Evolutionary conservation across 1,140 invertebrate genomes (phyloP), one percentile per base, ranked within the genome.

Genomic region (Babylonia areolata): DNA sequence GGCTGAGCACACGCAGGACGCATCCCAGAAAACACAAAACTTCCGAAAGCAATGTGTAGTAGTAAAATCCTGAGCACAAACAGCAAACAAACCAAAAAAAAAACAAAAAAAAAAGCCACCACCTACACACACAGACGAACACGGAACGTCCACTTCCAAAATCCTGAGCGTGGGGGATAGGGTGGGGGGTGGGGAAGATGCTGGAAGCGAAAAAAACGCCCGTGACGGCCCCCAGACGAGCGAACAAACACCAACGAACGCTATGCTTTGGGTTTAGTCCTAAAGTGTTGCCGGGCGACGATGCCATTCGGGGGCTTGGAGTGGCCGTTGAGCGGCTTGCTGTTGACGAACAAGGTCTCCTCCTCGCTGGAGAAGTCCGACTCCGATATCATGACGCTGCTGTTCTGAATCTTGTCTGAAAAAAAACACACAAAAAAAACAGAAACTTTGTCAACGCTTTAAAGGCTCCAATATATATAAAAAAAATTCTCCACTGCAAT

Each of bases 331-430:
- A 90, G 71, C 1, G 69, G 51, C 58, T 86, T 88, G 79, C 90
- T 87, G 73, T 92, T 93, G 28, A 93, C 87, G 90, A 94, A 94
- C 58, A 94, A 79, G 28, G 93, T 94, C 81, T 94, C 93, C 69
- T 93, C 92, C 58, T 92, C 93, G 85, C 91, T 93, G 3, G 91
- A 90, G 69, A 93, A 88, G 69, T 93, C 93, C 0, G 96, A 96
- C 88, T 97, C 97, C 3, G 96, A 96, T 31, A 96, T 90, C 89
- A 96, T 96, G 11, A 96, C 93, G 85, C 94, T 95, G 86, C 93
- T 94, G 88, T 92, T 94, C 95, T 96, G 90, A 23, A 90, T 92
- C 89, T 94, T 94, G 84, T 91, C 94, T 94, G 80, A 82, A 42
- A 78, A 73, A 35, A 11, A 85, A 54, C 46, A 78, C n/a, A n/a